These are phyloP conservation scores for Parascotia fuliginaria DNA, from an alignment of 2,888 invertebrate species.

Conservation along the genomic window DNA sequence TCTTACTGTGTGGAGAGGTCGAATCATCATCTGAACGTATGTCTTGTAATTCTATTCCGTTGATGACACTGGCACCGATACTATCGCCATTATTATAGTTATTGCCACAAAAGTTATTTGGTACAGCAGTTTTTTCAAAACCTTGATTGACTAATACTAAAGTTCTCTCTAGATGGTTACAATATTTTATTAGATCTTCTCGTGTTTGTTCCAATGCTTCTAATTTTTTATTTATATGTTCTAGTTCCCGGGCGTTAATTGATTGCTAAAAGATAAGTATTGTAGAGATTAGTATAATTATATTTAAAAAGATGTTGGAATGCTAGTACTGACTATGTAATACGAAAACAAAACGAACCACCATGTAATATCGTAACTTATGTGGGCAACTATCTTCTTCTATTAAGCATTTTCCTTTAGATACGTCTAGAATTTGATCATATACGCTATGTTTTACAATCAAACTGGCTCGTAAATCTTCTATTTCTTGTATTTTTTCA, in stretches of 20 bases:
- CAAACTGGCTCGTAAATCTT: constrained; percentile 65
- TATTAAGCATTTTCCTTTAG: constrained; percentile 64
- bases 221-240: constrained; percentile 64
- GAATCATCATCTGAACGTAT: constrained; percentile 68
- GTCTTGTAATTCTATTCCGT: constrained; percentile 63
- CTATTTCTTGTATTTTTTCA: constrained; percentile 69
- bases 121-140: constrained; percentile 49
- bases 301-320: no score
- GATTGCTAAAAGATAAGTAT: constrained; percentile 57
- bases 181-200: constrained; percentile 60
- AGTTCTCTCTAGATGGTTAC: constrained; percentile 66
- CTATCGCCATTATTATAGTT: constrained; percentile 32
- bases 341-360: constrained; percentile 47
- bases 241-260: constrained; percentile 59
- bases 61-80: constrained; percentile 28
- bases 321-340: background rate
- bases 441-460: constrained; percentile 71
- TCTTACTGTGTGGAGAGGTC: constrained; percentile 59
- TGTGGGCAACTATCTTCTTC: constrained; percentile 67
- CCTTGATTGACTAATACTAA: constrained; percentile 69
- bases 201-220: constrained; percentile 59
- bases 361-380: constrained; percentile 63
- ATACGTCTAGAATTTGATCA: constrained; percentile 69
- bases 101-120: constrained; percentile 12
- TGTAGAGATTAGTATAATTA: no score